Percentiles rank a stretch among this genome's conserved stretches.
These are phyloP conservation scores for Drosophila subobscura DNA, from an alignment of 1,140 invertebrate genomes.

Conservation along the genomic window DNA sequence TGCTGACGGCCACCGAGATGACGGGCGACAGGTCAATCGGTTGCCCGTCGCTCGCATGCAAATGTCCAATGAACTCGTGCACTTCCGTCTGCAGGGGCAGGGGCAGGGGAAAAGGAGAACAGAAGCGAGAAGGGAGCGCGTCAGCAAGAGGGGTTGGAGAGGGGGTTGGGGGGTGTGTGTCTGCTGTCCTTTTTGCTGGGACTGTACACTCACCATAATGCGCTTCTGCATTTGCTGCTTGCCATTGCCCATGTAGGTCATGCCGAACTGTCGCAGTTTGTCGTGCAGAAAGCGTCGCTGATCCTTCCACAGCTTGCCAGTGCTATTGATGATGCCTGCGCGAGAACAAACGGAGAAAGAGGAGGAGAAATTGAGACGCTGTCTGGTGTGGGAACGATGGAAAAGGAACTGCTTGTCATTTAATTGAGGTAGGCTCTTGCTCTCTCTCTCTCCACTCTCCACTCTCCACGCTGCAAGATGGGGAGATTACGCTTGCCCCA, in stretches of 20 bases:
- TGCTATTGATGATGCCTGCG: constrained; percentile 94
- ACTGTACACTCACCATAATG: constrained; percentile 89
- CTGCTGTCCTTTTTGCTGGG: neutral
- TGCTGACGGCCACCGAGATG: constrained; percentile 92
- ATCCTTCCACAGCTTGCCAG: constrained; percentile 95
- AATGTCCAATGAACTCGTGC: constrained; percentile 87
- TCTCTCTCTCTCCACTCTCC: constrained; percentile 3
- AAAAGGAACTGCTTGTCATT: neutral
- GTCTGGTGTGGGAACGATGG: no score
- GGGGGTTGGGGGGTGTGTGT: neutral
- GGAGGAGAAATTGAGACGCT: neutral
- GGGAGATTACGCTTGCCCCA: constrained; percentile 15
- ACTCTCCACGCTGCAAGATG: constrained; percentile 19
- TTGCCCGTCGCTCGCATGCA: constrained; percentile 86
- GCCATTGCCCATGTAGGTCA: constrained; percentile 91
- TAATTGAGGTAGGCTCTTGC: constrained; percentile 70
- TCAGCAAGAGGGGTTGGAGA: no score
- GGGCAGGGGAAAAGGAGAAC: no score
- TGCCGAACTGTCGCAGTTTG: constrained; percentile 94
- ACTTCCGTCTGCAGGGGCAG: constrained; percentile 88
- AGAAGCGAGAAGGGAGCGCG: no score
- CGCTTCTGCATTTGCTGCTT: constrained; percentile 92
- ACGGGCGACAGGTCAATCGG: constrained; percentile 89
- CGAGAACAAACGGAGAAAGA: constrained; percentile 21
- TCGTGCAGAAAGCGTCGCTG: constrained; percentile 95